A percentile compares a stretch with the other conserved stretches of the same genome.
Conservation (phyloP, 2,888 invertebrate genomes). For the Cosmopolites sordidus region DNA sequence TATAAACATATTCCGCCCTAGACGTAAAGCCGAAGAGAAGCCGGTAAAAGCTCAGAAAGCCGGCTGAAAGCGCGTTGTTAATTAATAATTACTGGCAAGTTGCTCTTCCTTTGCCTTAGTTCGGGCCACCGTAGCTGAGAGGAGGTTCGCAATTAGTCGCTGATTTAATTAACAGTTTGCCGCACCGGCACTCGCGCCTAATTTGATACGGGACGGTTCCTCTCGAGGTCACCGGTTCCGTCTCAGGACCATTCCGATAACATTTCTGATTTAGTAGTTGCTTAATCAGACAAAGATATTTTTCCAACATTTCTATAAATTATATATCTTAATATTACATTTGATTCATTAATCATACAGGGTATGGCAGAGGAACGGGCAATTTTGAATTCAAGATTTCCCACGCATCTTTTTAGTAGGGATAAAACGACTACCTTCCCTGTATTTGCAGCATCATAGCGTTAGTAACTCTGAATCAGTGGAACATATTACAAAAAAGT, state of each 20-base stretch:
- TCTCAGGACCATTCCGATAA: slow-evolving; percentile 10
- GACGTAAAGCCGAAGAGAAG: slow-evolving; percentile 47
- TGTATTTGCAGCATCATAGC: too few relatives aligned
- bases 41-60: slow-evolving; percentile 53
- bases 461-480: too few relatives aligned
- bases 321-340: too few relatives aligned
- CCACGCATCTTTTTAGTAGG: too few relatives aligned
- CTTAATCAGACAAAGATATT: too few relatives aligned
- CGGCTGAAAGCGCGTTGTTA: slow-evolving; percentile 52
- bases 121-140: slow-evolving; percentile 37
- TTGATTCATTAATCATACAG: too few relatives aligned
- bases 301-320: too few relatives aligned
- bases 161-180: slow-evolving; percentile 46
- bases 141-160: slow-evolving; percentile 40
- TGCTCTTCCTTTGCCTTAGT: slow-evolving; percentile 50
- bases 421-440: too few relatives aligned
- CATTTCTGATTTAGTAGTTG: too few relatives aligned
- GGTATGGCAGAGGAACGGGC: too few relatives aligned
- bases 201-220: slow-evolving; percentile 31
- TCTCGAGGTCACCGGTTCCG: slow-evolving; percentile 4
- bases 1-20: slow-evolving; percentile 47
- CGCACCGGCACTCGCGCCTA: slow-evolving; percentile 41
- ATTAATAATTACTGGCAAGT: slow-evolving; percentile 55
- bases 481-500: too few relatives aligned
- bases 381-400: too few relatives aligned